Conservation (phyloP, 1,140 invertebrate genomes). For the Cataglyphis hispanica region DNA sequence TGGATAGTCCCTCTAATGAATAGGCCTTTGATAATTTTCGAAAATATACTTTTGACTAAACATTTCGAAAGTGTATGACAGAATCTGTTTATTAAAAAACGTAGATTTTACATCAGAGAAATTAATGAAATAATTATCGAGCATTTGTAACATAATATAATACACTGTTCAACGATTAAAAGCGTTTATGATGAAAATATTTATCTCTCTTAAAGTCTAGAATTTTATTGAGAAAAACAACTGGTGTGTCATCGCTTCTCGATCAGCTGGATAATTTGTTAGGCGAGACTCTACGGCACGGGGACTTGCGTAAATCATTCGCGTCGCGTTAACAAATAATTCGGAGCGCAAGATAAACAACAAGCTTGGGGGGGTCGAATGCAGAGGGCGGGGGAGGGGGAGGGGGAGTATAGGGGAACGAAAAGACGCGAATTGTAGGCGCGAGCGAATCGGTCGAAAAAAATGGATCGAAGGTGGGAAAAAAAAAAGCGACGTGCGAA, state of each 20-base stretch:
- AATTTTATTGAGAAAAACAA: background rate
- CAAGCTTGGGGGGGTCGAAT: conserved; percentile 40
- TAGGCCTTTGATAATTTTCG: background rate
- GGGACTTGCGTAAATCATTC: conserved; percentile 56
- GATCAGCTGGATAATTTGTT: conserved; percentile 56
- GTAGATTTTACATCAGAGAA: background rate
- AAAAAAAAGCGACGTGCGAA: conserved; percentile 17
- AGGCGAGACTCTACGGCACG: conserved; percentile 10
- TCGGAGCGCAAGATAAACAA: conserved; percentile 49
- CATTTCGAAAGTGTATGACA: background rate
- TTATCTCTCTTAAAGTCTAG: background rate
- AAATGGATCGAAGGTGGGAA: conserved; percentile 43
- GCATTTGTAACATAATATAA: background rate
- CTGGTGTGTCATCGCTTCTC: background rate
- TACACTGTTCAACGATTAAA: background rate
- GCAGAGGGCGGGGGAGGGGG: background rate
- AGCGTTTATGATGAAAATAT: conserved; percentile 9
- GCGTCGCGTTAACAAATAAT: conserved; percentile 59
- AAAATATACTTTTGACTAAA: background rate
- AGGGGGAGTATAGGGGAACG: background rate
- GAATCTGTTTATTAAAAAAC: background rate
- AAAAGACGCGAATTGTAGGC: conserved; percentile 23
- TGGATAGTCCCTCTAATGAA: background rate
- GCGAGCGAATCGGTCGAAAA: conserved; percentile 34
- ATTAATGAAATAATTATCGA: background rate